Percentiles rank a stretch among this genome's conserved stretches.
These are phyloP conservation scores for Umimayanthus chanpuru DNA, from an alignment of 92 coral and sea anemone genomes.

Conservation along the genomic window DNA sequence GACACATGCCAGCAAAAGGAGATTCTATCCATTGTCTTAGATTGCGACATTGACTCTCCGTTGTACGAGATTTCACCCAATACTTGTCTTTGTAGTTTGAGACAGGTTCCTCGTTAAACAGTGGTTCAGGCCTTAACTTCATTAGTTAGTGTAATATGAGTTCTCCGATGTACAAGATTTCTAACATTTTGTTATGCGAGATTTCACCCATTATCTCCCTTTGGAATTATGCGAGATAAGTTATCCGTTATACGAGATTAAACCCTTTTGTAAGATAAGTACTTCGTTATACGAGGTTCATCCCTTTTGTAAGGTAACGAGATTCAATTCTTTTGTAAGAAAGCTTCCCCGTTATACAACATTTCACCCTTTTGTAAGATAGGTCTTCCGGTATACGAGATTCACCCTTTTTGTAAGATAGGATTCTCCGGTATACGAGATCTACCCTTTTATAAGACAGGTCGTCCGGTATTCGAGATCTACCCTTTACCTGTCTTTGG, in stretches of 20 bases:
- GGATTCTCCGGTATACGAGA: background rate
- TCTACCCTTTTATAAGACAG: conserved; percentile 29
- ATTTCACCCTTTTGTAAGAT: conserved; percentile 38
- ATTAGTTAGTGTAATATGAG: too few species aligned
- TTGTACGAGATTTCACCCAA: conserved; percentile 69
- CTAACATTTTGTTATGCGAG: background rate
- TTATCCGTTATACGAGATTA: conserved; percentile 85
- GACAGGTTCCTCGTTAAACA: too few species aligned
- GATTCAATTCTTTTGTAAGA: background rate
- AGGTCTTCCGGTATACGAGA: background rate
- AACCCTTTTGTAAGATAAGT: background rate
- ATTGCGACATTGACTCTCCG: conserved; percentile 80
- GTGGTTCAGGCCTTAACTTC: too few species aligned
- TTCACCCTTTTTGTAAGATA: background rate
- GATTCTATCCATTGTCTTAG: too few species aligned
- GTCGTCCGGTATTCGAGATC: conserved; percentile 75
- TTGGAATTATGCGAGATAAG: conserved; percentile 13
- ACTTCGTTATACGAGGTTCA: background rate
- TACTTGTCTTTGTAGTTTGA: too few species aligned
- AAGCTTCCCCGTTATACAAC: conserved; percentile 84
- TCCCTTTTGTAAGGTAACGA: background rate
- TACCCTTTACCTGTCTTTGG: conserved; percentile 77
- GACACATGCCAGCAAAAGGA: too few species aligned
- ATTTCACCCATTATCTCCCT: conserved; percentile 3
- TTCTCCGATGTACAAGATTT: background rate